phyloP scores from a whole-genome alignment of 2,888 invertebrate species.

The Trilocha varians region DNA sequence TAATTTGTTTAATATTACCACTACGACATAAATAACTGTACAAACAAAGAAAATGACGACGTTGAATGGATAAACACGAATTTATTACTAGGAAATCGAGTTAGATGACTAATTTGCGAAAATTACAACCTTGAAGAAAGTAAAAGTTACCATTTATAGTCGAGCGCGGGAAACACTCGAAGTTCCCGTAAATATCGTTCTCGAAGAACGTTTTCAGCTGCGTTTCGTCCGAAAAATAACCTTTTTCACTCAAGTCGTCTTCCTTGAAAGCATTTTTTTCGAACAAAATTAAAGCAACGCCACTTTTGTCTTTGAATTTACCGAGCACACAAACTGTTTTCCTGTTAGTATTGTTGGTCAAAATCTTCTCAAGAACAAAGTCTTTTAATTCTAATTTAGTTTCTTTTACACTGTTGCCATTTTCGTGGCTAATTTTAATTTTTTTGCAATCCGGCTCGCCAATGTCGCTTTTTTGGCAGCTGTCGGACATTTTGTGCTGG shows the following conservation, averaged over 20 bases:
- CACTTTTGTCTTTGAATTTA: constrained; percentile 74
- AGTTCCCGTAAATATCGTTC: constrained; percentile 91
- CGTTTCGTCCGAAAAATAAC: constrained; percentile 77
- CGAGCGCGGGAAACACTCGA: constrained; percentile 77
- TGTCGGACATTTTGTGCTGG: constrained; percentile 61
- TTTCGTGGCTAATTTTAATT: constrained; percentile 51
- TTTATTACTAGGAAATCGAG: neutral
- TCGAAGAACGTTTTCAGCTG: constrained; percentile 77
- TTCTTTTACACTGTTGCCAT: constrained; percentile 42
- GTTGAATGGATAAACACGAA: neutral
- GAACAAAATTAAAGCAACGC: constrained; percentile 80
- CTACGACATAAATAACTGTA: neutral
- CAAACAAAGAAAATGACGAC: neutral
- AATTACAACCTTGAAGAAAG: constrained; percentile 33
- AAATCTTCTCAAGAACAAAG: constrained; percentile 78
- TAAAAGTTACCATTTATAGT: constrained; percentile 70
- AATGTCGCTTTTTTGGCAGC: constrained; percentile 41
- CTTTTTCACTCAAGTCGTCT: constrained; percentile 66
- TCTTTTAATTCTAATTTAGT: constrained; percentile 70
- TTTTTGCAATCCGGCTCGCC: constrained; percentile 50
- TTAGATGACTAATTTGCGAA: constrained; percentile 27
- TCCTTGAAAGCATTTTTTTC: constrained; percentile 88
- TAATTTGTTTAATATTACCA: too few species aligned
- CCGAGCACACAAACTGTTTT: constrained; percentile 83
- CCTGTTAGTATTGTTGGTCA: constrained; percentile 80